Evolutionary conservation across 2,113 vertebrate species (phyloP).

Genomic region (Mesoclemmys tuberculata): DNA sequence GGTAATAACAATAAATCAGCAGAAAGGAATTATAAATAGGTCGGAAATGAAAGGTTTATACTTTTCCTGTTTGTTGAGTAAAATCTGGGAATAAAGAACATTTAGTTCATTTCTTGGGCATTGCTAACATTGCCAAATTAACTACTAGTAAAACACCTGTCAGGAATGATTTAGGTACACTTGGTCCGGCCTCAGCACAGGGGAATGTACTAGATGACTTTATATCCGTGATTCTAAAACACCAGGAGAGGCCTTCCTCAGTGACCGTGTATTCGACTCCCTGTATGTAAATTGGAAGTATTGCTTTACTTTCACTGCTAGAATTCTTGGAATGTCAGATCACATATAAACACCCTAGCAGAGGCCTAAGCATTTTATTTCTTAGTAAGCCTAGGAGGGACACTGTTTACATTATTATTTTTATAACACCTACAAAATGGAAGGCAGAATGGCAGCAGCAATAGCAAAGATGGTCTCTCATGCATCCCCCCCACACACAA

Average conservation of each 20-base stretch:
- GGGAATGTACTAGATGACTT: too few species aligned
- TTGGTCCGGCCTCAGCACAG: too few species aligned
- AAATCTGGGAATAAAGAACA: background rate
- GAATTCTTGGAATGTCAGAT: background rate
- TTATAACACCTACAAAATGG: background rate
- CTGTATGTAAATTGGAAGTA: background rate
- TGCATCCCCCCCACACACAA: background rate
- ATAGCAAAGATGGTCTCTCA: background rate
- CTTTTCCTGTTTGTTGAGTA: background rate
- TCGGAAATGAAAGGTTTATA: background rate
- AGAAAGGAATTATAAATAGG: background rate
- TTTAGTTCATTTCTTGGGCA: slow-evolving; percentile 10
- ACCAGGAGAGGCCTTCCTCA: slow-evolving; percentile 1
- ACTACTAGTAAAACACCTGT: slow-evolving; percentile 9
- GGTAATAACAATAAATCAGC: background rate
- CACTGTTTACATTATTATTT: background rate
- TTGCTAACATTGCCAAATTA: slow-evolving; percentile 20
- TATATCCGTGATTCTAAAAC: background rate
- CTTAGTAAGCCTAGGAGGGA: background rate
- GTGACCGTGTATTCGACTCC: slow-evolving; percentile 26
- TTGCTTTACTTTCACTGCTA: slow-evolving; percentile 23
- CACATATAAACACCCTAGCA: background rate
- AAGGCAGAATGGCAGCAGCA: background rate
- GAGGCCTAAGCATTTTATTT: background rate
- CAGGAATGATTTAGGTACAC: too few species aligned